Conservation (phyloP, 2,113 vertebrate genomes). For the Nannobrachium achirus region DNA sequence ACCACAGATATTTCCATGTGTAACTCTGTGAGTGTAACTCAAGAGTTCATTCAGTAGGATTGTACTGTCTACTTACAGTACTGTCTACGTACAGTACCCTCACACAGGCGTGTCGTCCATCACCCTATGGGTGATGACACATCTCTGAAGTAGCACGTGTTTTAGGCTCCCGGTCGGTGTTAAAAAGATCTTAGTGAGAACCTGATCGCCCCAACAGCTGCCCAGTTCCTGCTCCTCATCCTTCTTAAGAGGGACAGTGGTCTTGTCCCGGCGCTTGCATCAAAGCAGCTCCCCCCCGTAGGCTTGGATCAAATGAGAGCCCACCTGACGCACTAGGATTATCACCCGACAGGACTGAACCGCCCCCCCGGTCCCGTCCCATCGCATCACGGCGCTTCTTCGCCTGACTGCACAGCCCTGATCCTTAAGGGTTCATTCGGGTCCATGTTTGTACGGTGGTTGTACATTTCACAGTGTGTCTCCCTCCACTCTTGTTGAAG, state of each 20-base stretch:
- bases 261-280: slow-evolving; percentile 61
- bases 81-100: background rate
- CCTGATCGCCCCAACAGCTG: slow-evolving; percentile 41
- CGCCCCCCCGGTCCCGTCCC: background rate
- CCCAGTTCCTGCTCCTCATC: slow-evolving; percentile 56
- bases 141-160: slow-evolving; percentile 14
- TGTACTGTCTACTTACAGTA: too few relatives aligned
- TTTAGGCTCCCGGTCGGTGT: slow-evolving; percentile 11
- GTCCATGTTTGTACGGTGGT: too few relatives aligned
- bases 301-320: slow-evolving; percentile 66
- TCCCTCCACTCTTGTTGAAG: background rate
- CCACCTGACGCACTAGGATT: slow-evolving; percentile 58
- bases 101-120: slow-evolving; percentile 45
- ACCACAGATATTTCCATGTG: too few relatives aligned
- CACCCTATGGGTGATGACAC: slow-evolving; percentile 9
- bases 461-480: background rate
- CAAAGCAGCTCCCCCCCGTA: slow-evolving; percentile 58
- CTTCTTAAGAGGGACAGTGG: slow-evolving; percentile 54
- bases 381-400: slow-evolving; percentile 24
- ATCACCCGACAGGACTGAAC: slow-evolving; percentile 29
- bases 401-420: too few relatives aligned
- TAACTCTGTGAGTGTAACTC: too few relatives aligned
- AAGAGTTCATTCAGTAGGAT: too few relatives aligned
- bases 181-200: too few relatives aligned
- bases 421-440: too few relatives aligned